Conservation (phyloP, 2,888 invertebrate species). For the Meloe dianella region DNA sequence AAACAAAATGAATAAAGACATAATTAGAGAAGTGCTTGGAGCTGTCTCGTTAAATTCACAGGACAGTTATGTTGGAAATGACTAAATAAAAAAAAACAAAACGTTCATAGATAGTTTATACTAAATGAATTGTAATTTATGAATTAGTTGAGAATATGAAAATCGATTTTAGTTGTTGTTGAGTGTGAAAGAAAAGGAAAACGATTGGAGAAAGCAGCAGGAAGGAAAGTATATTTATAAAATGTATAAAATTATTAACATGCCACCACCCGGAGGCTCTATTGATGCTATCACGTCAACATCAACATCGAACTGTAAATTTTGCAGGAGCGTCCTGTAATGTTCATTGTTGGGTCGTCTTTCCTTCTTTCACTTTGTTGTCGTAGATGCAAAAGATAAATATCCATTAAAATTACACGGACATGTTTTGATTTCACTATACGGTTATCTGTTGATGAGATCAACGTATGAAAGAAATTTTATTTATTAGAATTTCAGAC, state of each 20-base stretch:
- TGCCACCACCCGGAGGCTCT: neutral
- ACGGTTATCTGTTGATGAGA: neutral
- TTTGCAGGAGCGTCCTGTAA: slow-evolving; percentile 6
- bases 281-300: neutral
- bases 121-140: too few species aligned
- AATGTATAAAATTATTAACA: slow-evolving; percentile 2
- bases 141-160: neutral
- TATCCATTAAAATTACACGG: neutral
- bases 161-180: neutral
- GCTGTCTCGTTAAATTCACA: neutral
- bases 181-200: neutral
- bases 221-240: slow-evolving; percentile 1
- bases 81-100: neutral
- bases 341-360: neutral
- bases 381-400: neutral
- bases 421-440: neutral
- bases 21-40: neutral
- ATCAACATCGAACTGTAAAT: slow-evolving; percentile 4
- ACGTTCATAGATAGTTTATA: too few species aligned
- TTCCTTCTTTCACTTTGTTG: neutral
- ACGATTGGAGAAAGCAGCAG: slow-evolving; percentile 3
- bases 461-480: neutral
- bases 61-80: neutral
- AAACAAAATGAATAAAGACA: slow-evolving; percentile 6
- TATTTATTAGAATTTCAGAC: neutral